Percentiles rank a stretch among this genome's conserved stretches.
Evolutionary conservation across 1,140 invertebrate genomes (phyloP).

Genomic region (Ceratina calcarata): DNA sequence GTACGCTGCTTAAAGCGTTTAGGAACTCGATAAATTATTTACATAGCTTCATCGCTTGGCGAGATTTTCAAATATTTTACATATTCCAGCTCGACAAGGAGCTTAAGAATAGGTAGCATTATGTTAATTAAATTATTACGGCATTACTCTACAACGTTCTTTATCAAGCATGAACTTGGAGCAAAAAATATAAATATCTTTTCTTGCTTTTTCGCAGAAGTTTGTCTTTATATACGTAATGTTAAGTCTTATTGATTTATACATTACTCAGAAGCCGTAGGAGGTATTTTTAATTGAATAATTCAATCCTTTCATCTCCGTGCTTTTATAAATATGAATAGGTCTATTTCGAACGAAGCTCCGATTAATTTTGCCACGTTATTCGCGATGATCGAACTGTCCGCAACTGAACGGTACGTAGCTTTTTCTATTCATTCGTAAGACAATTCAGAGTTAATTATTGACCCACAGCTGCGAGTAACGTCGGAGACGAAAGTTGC

Average conservation of each 20-base stretch:
- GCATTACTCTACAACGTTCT: too few species aligned
- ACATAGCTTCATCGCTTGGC: not conserved
- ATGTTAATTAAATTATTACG: not conserved
- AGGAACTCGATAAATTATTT: not conserved
- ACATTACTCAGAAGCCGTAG: not conserved
- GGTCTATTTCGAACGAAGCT: not conserved
- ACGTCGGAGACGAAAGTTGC: conserved; percentile 4
- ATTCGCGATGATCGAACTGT: not conserved
- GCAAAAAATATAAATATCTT: too few species aligned
- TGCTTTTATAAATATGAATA: not conserved
- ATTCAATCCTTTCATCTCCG: not conserved
- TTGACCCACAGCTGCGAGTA: conserved; percentile 19
- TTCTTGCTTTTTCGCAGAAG: too few species aligned
- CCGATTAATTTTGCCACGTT: not conserved
- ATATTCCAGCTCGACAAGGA: not conserved
- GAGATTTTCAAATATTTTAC: not conserved
- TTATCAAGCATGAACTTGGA: too few species aligned
- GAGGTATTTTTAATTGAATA: not conserved
- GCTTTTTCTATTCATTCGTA: not conserved
- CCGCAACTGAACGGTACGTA: not conserved
- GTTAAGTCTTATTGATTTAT: not conserved
- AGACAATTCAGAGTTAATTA: conserved; percentile 34
- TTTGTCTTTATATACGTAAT: too few species aligned
- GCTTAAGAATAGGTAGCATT: not conserved
- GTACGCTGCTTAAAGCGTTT: not conserved